Conservation (phyloP, 2,113 vertebrate species). For the Anser brachyrhynchus region DNA sequence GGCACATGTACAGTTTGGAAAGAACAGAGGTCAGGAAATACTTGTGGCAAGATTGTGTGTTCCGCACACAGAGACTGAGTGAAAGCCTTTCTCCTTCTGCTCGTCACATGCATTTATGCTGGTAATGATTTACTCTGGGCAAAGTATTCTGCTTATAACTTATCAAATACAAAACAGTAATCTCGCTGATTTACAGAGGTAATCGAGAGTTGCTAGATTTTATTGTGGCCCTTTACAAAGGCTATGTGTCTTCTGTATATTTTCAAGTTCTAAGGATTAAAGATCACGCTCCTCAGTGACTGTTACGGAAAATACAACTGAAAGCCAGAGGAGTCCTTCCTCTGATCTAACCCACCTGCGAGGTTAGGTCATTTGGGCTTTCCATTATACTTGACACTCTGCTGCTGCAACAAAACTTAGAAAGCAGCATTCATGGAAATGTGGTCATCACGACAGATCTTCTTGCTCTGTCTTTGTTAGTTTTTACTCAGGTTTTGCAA, state of each 20-base stretch:
- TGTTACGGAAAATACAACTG: background rate
- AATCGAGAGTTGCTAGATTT: background rate
- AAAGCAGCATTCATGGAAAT: background rate
- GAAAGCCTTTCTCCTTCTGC: background rate
- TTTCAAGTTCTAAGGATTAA: background rate
- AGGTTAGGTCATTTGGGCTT: background rate
- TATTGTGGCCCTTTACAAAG: accelerated
- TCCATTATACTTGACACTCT: accelerated
- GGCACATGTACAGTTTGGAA: background rate
- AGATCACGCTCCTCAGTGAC: background rate
- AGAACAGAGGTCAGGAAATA: background rate
- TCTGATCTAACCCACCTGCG: background rate
- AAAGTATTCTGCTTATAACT: background rate
- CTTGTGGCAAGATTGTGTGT: background rate
- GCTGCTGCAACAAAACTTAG: background rate
- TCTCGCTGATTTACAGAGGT: background rate
- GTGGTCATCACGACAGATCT: background rate
- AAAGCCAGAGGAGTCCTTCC: background rate
- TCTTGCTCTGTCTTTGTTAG: background rate
- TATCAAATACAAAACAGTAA: background rate
- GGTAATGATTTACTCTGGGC: conserved; percentile 57
- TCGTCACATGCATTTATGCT: background rate
- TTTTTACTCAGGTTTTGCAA: background rate
- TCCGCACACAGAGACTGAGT: background rate
- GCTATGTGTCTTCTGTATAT: background rate